Evolutionary conservation across 1,140 invertebrate genomes (phyloP), one percentile per base, ranked within the genome.

Genomic region (Polypedilum pembai): DNA sequence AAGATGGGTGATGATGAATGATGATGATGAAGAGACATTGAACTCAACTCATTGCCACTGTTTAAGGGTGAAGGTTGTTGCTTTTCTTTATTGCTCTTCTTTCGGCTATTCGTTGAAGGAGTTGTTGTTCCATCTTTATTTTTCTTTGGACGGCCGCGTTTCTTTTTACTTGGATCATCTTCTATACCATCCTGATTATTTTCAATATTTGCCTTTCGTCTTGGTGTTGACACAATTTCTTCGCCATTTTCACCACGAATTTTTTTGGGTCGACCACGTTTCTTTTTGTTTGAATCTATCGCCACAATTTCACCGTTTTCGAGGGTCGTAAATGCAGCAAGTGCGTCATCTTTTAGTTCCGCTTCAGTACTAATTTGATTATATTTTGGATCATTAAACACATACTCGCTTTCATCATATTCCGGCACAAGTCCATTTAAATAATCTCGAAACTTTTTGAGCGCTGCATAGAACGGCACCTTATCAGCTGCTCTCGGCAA

Each of bases 361-460:
- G 80, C 82, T 74, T 88, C 87, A 77, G 87, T 84, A 77, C 83
- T 84, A 41, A 83, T 87, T 79, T 89, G 65, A 69, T 18, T 88
- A 56, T 90, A 84, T 76, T 89, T 89, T 72, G 90, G 86, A 80
- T 94, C 92, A 2, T 88, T 91, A 83, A 98, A 98, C 10, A 94
- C 90, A 76, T 98, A 91, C 84, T 98, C 95, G 10, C 91, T 89
- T 76, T 98, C 94, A 80, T 96, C 92, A 63, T 97, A 85, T 80
- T 93, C 89, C 5, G 92, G 83, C 76, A 97, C 87, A n/a, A 90
- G 84, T 0, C 96, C 96, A 81, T 94, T 94, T n/a, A 98, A 83
- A 84, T 95, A 94, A 83, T 98, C 96, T 24, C 94, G 87, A 82
- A 98, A 94, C 82, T 97, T 97, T 80, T 95, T 96, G 18, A 98